phyloP scores from a whole-genome alignment of 1,140 invertebrate genomes.

The Teleopsis dalmanni region DNA sequence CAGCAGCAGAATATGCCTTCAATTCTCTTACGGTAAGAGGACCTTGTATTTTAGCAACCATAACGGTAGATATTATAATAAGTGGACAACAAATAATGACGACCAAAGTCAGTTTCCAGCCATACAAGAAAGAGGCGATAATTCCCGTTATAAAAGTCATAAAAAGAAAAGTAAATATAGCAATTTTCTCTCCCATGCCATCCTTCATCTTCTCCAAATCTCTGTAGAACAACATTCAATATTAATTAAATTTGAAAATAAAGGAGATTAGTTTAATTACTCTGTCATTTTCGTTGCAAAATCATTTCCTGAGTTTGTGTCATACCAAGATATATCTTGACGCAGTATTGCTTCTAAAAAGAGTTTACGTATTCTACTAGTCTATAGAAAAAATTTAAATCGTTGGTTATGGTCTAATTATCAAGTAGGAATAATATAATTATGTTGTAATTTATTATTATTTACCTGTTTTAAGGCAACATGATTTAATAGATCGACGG shows the following conservation, averaged over 20 bases:
- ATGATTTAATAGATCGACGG: constrained; percentile 58
- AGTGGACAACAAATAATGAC: constrained; percentile 75
- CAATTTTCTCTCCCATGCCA: constrained; percentile 87
- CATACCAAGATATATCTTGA: constrained; percentile 89
- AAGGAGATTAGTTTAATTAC: constrained; percentile 49
- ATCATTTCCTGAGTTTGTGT: constrained; percentile 75
- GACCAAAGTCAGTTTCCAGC: constrained; percentile 86
- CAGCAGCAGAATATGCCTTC: constrained; percentile 73
- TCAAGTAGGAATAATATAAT: no score
- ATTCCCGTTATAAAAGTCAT: constrained; percentile 69
- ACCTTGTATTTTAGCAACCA: constrained; percentile 62
- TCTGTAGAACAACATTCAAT: no score
- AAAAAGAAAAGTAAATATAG: constrained; percentile 69
- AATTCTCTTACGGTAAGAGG: constrained; percentile 65
- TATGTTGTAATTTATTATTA: no score
- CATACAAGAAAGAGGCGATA: constrained; percentile 72
- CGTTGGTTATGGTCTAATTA: no score
- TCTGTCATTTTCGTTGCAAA: constrained; percentile 84
- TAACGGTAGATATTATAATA: constrained; percentile 58
- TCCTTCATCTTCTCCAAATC: constrained; percentile 84
- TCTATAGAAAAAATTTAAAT: no score
- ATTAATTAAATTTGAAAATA: background rate
- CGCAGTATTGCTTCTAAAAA: constrained; percentile 70
- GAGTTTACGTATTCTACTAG: constrained; percentile 59
- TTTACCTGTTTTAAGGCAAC: constrained; percentile 49